Percentiles rank a stretch among this genome's conserved stretches.
Conservation (phyloP, 2,888 invertebrate genomes). For the Drosophila eohydei region DNA sequence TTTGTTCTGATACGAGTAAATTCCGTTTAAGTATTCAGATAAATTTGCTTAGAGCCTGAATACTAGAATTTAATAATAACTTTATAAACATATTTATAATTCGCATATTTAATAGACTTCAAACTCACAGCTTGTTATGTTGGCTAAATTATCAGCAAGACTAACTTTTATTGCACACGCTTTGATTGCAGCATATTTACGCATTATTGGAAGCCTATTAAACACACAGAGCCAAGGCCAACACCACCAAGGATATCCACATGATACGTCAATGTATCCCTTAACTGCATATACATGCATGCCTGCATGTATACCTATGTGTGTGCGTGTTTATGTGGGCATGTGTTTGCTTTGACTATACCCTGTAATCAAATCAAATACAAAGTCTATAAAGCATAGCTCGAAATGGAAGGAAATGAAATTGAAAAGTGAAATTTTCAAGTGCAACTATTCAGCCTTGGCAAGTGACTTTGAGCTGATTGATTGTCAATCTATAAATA, state of each 20-base stretch:
- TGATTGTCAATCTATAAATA: no score
- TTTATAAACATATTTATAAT: not conserved
- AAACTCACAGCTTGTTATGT: not conserved
- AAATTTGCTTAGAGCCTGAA: no score
- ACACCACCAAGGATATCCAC: not conserved
- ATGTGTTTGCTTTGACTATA: not conserved
- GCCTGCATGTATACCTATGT: not conserved
- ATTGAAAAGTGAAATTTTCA: no score
- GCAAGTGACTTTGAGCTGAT: not conserved
- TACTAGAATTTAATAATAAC: not conserved
- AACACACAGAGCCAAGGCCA: slow-evolving; percentile 13
- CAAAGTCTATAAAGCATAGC: not conserved
- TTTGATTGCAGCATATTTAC: slow-evolving; percentile 26
- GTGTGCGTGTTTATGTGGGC: not conserved
- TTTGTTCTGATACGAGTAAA: no score
- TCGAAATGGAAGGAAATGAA: no score
- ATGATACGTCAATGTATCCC: slow-evolving; percentile 31
- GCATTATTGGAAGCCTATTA: slow-evolving; percentile 58
- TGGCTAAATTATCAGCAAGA: not conserved
- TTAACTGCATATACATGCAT: slow-evolving; percentile 10
- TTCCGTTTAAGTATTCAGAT: no score
- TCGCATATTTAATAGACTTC: not conserved
- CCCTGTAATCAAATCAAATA: not conserved
- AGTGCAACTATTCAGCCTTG: no score
- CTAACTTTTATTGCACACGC: slow-evolving; percentile 4